phyloP scores from a whole-genome alignment of 2,113 vertebrate species.

The Poeciliopsis prolifica region DNA sequence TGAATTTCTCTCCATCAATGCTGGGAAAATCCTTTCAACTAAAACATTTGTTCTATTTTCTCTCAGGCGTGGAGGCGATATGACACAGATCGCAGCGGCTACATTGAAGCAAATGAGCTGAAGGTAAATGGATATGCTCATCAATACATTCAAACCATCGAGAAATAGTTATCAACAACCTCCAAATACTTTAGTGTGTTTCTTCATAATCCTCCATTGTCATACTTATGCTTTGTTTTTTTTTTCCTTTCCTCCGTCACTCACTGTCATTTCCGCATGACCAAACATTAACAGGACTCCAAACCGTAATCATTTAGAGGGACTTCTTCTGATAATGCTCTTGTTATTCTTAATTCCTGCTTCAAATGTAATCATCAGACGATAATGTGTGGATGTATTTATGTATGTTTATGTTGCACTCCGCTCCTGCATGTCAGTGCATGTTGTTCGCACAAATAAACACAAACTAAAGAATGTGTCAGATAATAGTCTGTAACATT shows the following conservation, averaged over 20 bases:
- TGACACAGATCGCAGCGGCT: constrained; percentile 95
- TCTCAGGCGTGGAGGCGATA: constrained; percentile 93
- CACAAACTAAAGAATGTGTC: background rate
- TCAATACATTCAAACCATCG: background rate
- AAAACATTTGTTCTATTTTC: constrained; percentile 7
- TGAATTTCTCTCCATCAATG: background rate
- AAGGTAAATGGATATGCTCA: constrained; percentile 80
- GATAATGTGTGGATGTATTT: background rate
- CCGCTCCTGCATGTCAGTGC: background rate
- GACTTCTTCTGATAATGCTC: background rate
- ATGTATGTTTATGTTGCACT: background rate
- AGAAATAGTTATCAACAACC: background rate
- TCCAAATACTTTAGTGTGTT: background rate
- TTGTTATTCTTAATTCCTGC: background rate
- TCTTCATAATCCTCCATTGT: constrained; percentile 15
- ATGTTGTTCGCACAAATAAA: constrained; percentile 54
- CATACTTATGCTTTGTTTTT: constrained; percentile 21
- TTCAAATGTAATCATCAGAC: constrained; percentile 4
- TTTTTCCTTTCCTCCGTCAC: background rate
- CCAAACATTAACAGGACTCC: constrained; percentile 14
- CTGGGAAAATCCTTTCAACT: background rate
- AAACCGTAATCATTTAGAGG: constrained; percentile 1
- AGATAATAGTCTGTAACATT: background rate
- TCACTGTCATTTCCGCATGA: constrained; percentile 1
- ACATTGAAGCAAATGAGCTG: constrained; percentile 95